These are phyloP conservation scores for Falco cherrug DNA, from an alignment of 2,797 vertebrate species.

Conservation along the genomic window DNA sequence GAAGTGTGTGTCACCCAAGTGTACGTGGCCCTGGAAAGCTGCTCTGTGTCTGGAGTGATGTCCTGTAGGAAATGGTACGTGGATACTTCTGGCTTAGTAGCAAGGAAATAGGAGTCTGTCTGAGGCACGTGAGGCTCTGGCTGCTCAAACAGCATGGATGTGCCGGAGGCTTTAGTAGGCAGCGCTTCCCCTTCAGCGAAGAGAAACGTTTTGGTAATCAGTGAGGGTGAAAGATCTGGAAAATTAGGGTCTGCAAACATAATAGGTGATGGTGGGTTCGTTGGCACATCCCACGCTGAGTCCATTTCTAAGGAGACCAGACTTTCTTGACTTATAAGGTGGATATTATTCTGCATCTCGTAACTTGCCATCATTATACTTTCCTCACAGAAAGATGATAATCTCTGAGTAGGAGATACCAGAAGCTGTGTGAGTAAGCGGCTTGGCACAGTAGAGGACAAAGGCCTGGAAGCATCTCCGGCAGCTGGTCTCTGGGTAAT, in stretches of 20 bases:
- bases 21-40: not conserved
- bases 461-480: not conserved
- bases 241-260: not conserved
- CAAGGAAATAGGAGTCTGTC: not conserved
- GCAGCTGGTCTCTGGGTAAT: not conserved
- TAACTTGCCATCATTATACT: not conserved
- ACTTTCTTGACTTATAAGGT: not conserved
- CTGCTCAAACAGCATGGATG: not conserved
- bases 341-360: not conserved
- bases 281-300: not conserved
- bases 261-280: not conserved
- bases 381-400: not conserved
- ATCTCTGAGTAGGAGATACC: not conserved
- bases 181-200: not conserved
- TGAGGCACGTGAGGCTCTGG: not conserved
- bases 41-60: not conserved
- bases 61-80: not conserved
- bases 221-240: slow-evolving; percentile 33
- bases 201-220: not conserved
- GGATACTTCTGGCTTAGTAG: not conserved
- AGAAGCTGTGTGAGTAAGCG: not conserved
- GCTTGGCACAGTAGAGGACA: not conserved
- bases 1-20: not conserved
- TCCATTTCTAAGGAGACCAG: not conserved
- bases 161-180: not conserved